Evolutionary conservation across 1,140 invertebrate species (phyloP), one percentile per base, ranked within the genome.

Genomic region (Oscheius sp.): DNA sequence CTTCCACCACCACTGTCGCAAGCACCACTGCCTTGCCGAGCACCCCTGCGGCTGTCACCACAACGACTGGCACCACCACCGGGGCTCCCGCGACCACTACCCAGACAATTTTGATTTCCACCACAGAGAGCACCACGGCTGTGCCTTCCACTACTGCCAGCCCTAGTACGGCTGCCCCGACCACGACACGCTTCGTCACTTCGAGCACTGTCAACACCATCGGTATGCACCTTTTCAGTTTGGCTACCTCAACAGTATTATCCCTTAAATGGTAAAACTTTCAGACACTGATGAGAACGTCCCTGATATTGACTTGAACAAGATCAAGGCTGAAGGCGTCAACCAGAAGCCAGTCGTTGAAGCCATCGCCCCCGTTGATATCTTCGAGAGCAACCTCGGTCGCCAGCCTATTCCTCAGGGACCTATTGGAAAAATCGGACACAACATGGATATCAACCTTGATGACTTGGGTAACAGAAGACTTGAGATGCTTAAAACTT

Each of bases 41-140:
- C 26, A 34, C 29, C 31, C 13, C 38, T 26, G 23, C 62, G 1
- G 38, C 34, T 26, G 45, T 38, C 23, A 64, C 36, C 18, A n/a
- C 61, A 29, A 1, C n/a, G 10, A 36, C 29, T 59, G 34, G 26
- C 64, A 42, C 64, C 28, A 45, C 63, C 29, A 26, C 63, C 3
- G 63, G 28, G 29, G 45, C 29, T 32, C 13, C 38, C 36, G 23
- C 62, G 1, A 42, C 34, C 36, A 64, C 62, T 23, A 64, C 36
- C 18, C 34, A 38, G n/a, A 42, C 65, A 52, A 65, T 65, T 45
- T 45, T 45, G 26, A 68, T 68, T 31, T 18, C 26, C 3, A 49
- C 45, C 4, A 2, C 49, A 59, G 67, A 32, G n/a, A 36, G 38
- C 29, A 67, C 38, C 35, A 70, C 58, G 42, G 20, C 67, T 18